Evolutionary conservation across 2,888 invertebrate species (phyloP), one percentile per base, ranked within the genome.

Genomic region (Trypoxylon attenuatum): DNA sequence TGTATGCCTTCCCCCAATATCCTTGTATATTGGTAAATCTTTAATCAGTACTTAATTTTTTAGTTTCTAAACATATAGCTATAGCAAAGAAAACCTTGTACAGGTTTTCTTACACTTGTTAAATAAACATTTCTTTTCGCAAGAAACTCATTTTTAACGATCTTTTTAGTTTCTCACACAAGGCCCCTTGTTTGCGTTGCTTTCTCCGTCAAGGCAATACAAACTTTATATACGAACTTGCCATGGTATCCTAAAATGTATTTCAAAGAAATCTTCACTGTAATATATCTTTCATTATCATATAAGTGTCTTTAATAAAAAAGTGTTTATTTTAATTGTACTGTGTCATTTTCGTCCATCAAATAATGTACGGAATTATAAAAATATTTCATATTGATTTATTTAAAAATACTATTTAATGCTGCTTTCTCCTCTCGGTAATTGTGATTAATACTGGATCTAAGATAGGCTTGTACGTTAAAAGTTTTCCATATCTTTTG

Each of bases 401-500:
- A 39, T 16, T 50, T 42, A 22, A 47, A 47, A 43, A 27, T 49
- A 59, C 22, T 10, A n/a, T 10, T n/a, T 10, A 8, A 25, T 29
- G 15, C 33, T 45, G 33, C 42, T 38, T 38, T 6, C 23, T 39
- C 13, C 47, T 54, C 42, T 55, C 50, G 46, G 45, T 33, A 50
- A 93, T 88, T 84, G 88, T 88, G 41, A 91, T 90, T 43, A 94
- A 87, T 82, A 88, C 86, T n/a, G 86, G 73, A 82, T 94, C 91
- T 72, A 89, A 87, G 21, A 85, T 83, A 5, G 94, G 90, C 69
- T 91, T 88, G 84, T 91, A 96, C 49, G 89, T 92, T 5, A 96
- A 82, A 42, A 96, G 88, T 81, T 92, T 92, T 1, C 92, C 89
- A 87, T 97, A 98, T 74, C 89, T 89, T 60, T 89, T 90, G 5